These are phyloP conservation scores for Eumerus sabulonum DNA, from an alignment of 2,888 invertebrate species.

Conservation along the genomic window DNA sequence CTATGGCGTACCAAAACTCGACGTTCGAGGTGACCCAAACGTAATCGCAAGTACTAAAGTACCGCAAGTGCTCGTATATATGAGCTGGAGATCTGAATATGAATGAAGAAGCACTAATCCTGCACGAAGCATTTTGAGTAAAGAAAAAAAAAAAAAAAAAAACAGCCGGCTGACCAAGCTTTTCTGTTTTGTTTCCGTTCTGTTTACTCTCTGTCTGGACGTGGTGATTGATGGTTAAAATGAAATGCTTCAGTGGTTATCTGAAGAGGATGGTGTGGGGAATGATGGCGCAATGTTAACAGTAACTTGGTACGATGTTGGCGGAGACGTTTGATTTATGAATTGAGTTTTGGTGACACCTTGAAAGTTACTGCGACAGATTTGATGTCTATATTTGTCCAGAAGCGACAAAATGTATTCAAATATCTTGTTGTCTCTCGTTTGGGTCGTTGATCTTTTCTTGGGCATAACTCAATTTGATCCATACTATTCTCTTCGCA, in stretches of 20 bases:
- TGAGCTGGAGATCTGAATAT: constrained; percentile 34
- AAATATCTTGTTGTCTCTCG: no score
- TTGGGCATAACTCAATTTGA: not conserved
- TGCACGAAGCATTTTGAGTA: constrained; percentile 28
- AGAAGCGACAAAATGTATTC: no score
- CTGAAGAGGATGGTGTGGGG: not conserved
- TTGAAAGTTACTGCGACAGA: no score
- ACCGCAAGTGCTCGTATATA: constrained; percentile 20
- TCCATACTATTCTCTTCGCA: not conserved
- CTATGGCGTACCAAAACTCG: constrained; percentile 39
- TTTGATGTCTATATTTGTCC: no score
- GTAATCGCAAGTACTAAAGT: constrained; percentile 23
- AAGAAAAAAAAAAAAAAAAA: not conserved
- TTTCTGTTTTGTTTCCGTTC: constrained; percentile 35
- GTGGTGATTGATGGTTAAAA: constrained; percentile 53
- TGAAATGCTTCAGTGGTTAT: constrained; percentile 22
- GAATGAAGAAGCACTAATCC: constrained; percentile 51
- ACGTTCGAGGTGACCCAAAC: constrained; percentile 25
- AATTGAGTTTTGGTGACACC: constrained; percentile 3
- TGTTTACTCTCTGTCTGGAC: constrained; percentile 61
- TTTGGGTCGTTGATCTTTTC: not conserved
- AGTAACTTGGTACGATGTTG: constrained; percentile 30
- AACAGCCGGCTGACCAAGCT: constrained; percentile 4
- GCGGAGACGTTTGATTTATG: constrained; percentile 8
- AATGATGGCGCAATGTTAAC: constrained; percentile 22